Evolutionary conservation across 1,140 invertebrate species (phyloP).

Genomic region (Cydia fagiglandana): DNA sequence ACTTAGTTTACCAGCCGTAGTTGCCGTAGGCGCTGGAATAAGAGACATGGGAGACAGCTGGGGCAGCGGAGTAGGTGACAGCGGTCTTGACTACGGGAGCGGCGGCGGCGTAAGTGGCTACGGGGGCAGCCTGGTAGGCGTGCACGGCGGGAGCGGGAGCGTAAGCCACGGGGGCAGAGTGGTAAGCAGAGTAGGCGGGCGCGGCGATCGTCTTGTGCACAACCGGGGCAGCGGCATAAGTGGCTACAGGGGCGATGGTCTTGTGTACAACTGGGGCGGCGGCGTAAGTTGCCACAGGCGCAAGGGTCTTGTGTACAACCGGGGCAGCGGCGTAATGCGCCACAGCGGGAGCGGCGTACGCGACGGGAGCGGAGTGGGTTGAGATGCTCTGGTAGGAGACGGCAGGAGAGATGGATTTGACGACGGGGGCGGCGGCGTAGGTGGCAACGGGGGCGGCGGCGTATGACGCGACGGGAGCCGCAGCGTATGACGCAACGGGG

Average conservation of each 20-base stretch:
- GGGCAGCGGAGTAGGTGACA: conserved; percentile 53
- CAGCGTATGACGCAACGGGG: conserved; percentile 39
- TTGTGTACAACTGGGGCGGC: conserved; percentile 38
- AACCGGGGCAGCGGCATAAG: conserved; percentile 33
- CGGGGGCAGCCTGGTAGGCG: conserved; percentile 41
- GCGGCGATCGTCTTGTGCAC: conserved; percentile 36
- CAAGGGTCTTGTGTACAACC: too few relatives aligned
- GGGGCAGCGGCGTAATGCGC: conserved; percentile 37
- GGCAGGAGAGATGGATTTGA: conserved; percentile 39
- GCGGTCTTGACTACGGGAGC: conserved; percentile 42
- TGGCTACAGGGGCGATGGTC: conserved; percentile 38
- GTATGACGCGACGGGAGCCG: conserved; percentile 6
- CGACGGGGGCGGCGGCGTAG: conserved; percentile 12
- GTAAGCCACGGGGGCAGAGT: conserved; percentile 17
- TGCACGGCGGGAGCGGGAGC: conserved; percentile 31
- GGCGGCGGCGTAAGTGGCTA: conserved; percentile 39
- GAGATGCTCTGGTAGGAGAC: conserved; percentile 36
- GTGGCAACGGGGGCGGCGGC: not conserved
- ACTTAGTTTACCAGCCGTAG: conserved; percentile 52
- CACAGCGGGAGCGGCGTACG: conserved; percentile 32
- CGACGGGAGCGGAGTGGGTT: conserved; percentile 44
- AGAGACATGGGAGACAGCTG: conserved; percentile 56
- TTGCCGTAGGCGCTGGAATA: conserved; percentile 52
- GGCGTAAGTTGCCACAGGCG: conserved; percentile 37
- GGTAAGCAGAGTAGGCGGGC: conserved; percentile 39